Percentiles rank a stretch among this genome's conserved stretches.
Evolutionary conservation across 1,140 invertebrate genomes (phyloP).

Genomic region (Ceratina australensis): DNA sequence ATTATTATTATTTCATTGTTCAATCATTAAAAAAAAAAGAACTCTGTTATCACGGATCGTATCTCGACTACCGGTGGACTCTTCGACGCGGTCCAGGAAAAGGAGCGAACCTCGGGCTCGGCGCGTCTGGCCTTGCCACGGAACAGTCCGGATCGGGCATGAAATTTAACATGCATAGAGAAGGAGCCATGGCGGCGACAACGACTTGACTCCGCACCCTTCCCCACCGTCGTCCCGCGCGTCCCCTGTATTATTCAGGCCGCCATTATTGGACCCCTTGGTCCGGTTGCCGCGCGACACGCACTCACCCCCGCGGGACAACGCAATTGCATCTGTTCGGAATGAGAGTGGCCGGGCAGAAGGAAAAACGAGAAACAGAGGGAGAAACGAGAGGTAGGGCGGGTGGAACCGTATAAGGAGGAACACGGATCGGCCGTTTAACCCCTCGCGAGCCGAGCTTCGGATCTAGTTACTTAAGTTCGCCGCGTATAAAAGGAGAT

Average conservation of each 20-base stretch:
- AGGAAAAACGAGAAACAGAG: slow-evolving; percentile 6
- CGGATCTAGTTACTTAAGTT: slow-evolving; percentile 68
- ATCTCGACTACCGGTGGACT: too few species aligned
- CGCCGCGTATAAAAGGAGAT: slow-evolving; percentile 58
- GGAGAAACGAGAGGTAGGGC: background rate
- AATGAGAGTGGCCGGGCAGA: slow-evolving; percentile 45
- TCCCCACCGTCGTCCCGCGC: slow-evolving; percentile 32
- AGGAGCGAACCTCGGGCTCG: too few species aligned
- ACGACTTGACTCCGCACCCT: slow-evolving; percentile 55
- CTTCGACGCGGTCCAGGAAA: background rate
- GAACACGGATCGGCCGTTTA: slow-evolving; percentile 54
- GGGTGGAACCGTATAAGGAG: slow-evolving; percentile 51
- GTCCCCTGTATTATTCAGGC: slow-evolving; percentile 72
- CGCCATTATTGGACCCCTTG: slow-evolving; percentile 66
- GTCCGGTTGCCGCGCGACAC: slow-evolving; percentile 53
- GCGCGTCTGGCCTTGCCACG: background rate
- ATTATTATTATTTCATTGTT: too few species aligned
- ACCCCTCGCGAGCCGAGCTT: slow-evolving; percentile 55
- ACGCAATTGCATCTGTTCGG: slow-evolving; percentile 72
- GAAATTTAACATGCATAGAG: slow-evolving; percentile 65
- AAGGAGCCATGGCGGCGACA: slow-evolving; percentile 59
- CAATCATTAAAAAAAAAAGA: too few species aligned
- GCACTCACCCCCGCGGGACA: slow-evolving; percentile 69
- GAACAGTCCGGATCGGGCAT: slow-evolving; percentile 43
- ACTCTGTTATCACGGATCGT: too few species aligned